Conservation (phyloP, 23 tunicate genomes). For the Botrylloides violaceus region DNA sequence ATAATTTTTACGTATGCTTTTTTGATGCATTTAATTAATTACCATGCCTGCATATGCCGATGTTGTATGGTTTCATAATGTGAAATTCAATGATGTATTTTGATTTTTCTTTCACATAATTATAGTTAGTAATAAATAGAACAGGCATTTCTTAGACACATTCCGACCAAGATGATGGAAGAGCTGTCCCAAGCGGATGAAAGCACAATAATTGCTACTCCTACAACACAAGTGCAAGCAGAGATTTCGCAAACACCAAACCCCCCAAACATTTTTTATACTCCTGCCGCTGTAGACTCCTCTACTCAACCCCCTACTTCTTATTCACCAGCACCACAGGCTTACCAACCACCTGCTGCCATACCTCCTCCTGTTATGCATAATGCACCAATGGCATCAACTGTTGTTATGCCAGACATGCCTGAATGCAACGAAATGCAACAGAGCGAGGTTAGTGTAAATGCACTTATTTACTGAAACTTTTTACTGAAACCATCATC, state of each 20-base stretch:
- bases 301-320: slow-evolving; percentile 1
- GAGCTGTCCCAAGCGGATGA: slow-evolving; percentile 11
- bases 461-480: too few species aligned
- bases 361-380: not conserved
- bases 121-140: not conserved
- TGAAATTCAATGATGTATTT: not conserved
- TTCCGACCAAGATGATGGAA: slow-evolving; percentile 19
- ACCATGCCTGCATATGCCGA: too few species aligned
- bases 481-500: too few species aligned
- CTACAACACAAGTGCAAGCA: not conserved
- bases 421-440: slow-evolving; percentile 10
- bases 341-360: not conserved
- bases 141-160: not conserved
- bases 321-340: not conserved
- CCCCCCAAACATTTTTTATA: not conserved
- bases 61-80: too few species aligned
- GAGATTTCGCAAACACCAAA: too few species aligned
- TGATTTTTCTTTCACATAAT: not conserved
- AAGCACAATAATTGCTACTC: not conserved
- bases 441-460: slow-evolving; percentile 5
- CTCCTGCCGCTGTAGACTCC: not conserved
- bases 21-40: too few species aligned
- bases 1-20: too few species aligned
- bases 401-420: slow-evolving; percentile 14
- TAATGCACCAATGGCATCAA: slow-evolving; percentile 9